Conservation (phyloP, 2,888 invertebrate species). For the Chalcosyrphus nemorum region DNA sequence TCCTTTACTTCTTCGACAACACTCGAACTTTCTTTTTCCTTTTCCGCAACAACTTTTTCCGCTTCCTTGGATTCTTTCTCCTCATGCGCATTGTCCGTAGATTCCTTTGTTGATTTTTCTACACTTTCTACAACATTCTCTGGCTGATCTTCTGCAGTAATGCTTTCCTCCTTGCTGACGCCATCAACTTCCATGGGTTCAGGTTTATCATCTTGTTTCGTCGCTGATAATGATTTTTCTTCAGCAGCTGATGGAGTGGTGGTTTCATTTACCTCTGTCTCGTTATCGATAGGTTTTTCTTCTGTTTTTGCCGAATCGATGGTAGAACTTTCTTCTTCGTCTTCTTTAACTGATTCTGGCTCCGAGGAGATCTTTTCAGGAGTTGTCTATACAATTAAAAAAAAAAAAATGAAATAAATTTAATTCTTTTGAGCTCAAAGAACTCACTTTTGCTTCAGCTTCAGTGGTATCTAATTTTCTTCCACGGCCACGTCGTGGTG, state of each 20-base stretch:
- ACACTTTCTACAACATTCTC: constrained; percentile 25
- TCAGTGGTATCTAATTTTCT: constrained; percentile 78
- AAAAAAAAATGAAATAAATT: constrained; percentile 8
- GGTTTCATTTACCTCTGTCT: constrained; percentile 29
- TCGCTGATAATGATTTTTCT: constrained; percentile 58
- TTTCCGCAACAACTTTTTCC: constrained; percentile 55
- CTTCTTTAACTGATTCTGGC: constrained; percentile 60
- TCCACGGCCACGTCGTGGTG: constrained; percentile 78
- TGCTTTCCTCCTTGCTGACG: constrained; percentile 59
- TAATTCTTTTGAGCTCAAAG: too few species aligned
- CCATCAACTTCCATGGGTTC: constrained; percentile 81
- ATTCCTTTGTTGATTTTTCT: constrained; percentile 54
- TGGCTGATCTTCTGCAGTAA: constrained; percentile 30
- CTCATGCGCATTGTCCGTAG: constrained; percentile 40
- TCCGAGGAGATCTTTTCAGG: constrained; percentile 59
- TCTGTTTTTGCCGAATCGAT: constrained; percentile 45
- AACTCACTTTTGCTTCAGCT: constrained; percentile 66
- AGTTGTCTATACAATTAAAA: too few species aligned
- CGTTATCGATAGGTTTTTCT: constrained; percentile 21
- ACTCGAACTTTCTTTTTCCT: constrained; percentile 60
- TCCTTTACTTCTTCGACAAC: constrained; percentile 7
- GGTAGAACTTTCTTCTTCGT: constrained; percentile 48
- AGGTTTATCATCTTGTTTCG: constrained; percentile 74
- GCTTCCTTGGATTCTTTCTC: constrained; percentile 41
- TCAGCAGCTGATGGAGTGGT: constrained; percentile 50